phyloP scores from a whole-genome alignment of 2,113 vertebrate genomes.

The Pangasianodon gigas region DNA sequence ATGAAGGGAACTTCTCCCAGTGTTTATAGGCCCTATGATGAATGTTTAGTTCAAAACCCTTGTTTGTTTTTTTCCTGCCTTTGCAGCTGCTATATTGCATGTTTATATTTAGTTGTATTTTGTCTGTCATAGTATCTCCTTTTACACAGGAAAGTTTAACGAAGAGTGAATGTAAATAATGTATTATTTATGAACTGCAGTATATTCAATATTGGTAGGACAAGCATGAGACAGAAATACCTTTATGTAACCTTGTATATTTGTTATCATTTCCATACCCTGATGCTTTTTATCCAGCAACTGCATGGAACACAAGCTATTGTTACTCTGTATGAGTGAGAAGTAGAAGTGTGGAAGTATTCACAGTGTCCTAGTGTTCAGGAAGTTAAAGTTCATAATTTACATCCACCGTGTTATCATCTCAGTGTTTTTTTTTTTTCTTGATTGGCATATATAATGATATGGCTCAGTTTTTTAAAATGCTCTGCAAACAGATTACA shows the following conservation, averaged over 20 bases:
- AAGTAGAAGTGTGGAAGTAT: not conserved
- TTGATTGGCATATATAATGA: not conserved
- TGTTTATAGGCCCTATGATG: conserved; percentile 47
- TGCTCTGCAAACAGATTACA: not conserved
- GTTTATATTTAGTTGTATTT: conserved; percentile 16
- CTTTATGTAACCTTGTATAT: not conserved
- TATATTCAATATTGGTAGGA: conserved; percentile 21
- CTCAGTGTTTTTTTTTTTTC: not conserved
- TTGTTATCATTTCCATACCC: not conserved
- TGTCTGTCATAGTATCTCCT: not conserved
- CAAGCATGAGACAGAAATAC: not conserved
- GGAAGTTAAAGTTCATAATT: not conserved
- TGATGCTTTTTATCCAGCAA: not conserved
- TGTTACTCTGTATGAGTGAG: not conserved
- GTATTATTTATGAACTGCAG: conserved; percentile 34
- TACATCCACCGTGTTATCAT: not conserved
- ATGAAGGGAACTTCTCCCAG: conserved; percentile 23
- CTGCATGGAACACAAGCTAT: not conserved
- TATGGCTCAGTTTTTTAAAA: not conserved
- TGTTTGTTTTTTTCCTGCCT: conserved; percentile 42
- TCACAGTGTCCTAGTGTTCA: not conserved
- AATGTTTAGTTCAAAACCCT: conserved; percentile 33
- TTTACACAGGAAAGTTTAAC: not conserved
- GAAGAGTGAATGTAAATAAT: conserved; percentile 8
- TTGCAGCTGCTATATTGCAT: not conserved